phyloP scores from a whole-genome alignment of 1,140 invertebrate species.

The Conus ventricosus region DNA sequence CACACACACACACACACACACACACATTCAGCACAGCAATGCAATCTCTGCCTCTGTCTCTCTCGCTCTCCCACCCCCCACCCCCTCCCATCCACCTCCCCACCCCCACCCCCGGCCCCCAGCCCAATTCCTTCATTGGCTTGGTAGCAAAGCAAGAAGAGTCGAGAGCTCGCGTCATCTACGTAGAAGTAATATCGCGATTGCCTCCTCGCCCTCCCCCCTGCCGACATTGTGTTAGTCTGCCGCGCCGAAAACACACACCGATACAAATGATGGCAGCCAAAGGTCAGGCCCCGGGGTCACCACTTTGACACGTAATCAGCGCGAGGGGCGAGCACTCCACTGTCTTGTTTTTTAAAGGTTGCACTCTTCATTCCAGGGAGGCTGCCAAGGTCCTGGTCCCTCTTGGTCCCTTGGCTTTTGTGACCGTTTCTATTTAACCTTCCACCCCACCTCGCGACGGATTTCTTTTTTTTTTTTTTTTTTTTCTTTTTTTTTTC shows the following conservation, averaged over 20 bases:
- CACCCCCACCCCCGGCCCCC: too few relatives aligned
- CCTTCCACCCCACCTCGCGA: neutral
- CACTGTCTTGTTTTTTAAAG: neutral
- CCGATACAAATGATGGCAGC: neutral
- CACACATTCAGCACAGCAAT: too few relatives aligned
- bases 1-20: too few relatives aligned
- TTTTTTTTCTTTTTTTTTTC: too few relatives aligned
- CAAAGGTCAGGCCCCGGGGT: neutral
- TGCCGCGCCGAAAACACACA: neutral
- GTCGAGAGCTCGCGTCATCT: neutral
- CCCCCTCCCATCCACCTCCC: too few relatives aligned
- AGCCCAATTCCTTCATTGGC: too few relatives aligned
- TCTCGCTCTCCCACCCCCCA: too few relatives aligned
- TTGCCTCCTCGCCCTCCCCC: neutral
- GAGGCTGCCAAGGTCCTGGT: neutral
- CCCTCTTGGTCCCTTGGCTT: neutral
- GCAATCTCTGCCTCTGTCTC: too few relatives aligned
- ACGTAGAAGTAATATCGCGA: slow-evolving; percentile 11
- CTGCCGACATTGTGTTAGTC: neutral
- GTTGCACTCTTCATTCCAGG: neutral
- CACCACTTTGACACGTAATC: slow-evolving; percentile 15
- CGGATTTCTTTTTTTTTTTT: neutral
- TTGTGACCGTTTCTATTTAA: slow-evolving; percentile 12
- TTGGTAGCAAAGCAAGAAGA: neutral
- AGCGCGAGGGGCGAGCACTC: neutral